Conservation (phyloP, 92 coral and sea anemone species). For the Bergia sp. region DNA sequence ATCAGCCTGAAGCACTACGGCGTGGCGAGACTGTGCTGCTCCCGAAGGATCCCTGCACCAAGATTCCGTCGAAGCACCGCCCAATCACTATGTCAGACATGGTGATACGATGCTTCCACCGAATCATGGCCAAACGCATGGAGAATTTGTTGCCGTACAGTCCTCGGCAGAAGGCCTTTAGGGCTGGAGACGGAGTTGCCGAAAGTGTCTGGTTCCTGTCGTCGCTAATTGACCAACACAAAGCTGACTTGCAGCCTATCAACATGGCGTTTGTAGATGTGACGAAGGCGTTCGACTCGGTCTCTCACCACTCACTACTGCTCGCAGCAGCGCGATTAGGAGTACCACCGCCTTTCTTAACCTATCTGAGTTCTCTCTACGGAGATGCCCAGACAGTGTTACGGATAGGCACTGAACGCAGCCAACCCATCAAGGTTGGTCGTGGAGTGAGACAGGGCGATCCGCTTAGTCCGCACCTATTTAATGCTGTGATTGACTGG, state of each 20-base stretch:
- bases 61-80: not conserved
- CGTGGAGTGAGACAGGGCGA: constrained; percentile 37
- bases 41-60: not conserved
- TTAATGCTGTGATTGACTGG: constrained; percentile 30
- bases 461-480: not conserved
- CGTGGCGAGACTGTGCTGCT: constrained; percentile 34
- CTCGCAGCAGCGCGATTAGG: not conserved
- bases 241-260: not conserved
- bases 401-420: not conserved
- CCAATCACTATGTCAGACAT: constrained; percentile 35
- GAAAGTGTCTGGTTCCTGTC: constrained; percentile 27
- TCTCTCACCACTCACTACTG: not conserved
- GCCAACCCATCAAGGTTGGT: not conserved
- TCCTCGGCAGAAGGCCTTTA: constrained; percentile 43
- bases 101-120: constrained; percentile 30
- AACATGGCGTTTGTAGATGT: constrained; percentile 3
- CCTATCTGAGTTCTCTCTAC: not conserved
- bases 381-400: not conserved
- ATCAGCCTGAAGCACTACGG: not conserved
- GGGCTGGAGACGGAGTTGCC: constrained; percentile 41
- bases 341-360: too few relatives aligned
- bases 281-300: constrained; percentile 40
- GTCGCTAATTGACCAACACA: constrained; percentile 38
- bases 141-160: constrained; percentile 22
- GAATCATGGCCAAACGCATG: constrained; percentile 24